These are phyloP conservation scores for Labroides dimidiatus DNA, from an alignment of 2,797 vertebrate species.

Conservation along the genomic window DNA sequence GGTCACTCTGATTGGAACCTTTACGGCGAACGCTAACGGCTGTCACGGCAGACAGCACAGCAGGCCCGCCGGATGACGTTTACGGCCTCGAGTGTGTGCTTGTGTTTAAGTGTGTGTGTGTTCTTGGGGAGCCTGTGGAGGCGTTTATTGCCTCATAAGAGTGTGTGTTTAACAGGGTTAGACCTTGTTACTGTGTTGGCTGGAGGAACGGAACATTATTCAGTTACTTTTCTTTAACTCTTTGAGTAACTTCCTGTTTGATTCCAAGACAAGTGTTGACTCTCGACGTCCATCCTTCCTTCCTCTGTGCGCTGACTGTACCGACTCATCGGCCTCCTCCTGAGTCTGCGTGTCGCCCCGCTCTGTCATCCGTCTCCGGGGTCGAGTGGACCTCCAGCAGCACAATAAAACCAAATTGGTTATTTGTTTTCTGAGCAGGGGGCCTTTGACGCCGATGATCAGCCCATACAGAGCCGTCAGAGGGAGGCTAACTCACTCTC, in stretches of 20 bases:
- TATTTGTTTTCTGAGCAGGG: slow-evolving; percentile 62
- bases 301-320: too few relatives aligned
- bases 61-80: slow-evolving; percentile 52
- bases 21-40: slow-evolving; percentile 50
- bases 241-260: too few relatives aligned
- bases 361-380: slow-evolving; percentile 62
- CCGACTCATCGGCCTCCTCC: slow-evolving; percentile 56
- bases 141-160: slow-evolving; percentile 59
- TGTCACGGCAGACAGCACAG: slow-evolving; percentile 54
- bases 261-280: too few relatives aligned
- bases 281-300: too few relatives aligned
- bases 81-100: slow-evolving; percentile 61
- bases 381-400: slow-evolving; percentile 52
- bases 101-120: slow-evolving; percentile 36
- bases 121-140: slow-evolving; percentile 3
- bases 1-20: slow-evolving; percentile 69
- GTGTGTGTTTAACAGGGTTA: slow-evolving; percentile 57
- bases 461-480: slow-evolving; percentile 38
- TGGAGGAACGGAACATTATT: neutral
- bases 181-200: neutral
- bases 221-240: neutral
- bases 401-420: slow-evolving; percentile 68
- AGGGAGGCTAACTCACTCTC: slow-evolving; percentile 35
- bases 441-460: slow-evolving; percentile 22
- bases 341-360: slow-evolving; percentile 46